Evolutionary conservation across 2,888 invertebrate species (phyloP).

Genomic region (Matsumyia berberina): DNA sequence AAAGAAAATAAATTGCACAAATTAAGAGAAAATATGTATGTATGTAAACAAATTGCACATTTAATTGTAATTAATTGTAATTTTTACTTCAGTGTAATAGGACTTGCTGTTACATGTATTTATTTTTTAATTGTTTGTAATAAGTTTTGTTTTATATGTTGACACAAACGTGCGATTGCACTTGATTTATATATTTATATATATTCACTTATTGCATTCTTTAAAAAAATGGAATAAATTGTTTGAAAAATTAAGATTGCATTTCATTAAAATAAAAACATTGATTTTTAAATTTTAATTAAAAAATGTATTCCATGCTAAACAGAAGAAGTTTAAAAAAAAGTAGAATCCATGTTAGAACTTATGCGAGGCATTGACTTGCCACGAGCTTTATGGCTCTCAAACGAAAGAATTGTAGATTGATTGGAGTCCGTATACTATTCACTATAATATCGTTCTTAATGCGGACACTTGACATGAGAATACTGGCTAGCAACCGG

Average conservation of each 20-base stretch:
- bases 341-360: too few relatives aligned
- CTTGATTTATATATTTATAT: constrained; percentile 1
- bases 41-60: constrained; percentile 51
- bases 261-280: background rate
- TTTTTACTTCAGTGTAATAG: constrained; percentile 14
- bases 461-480: too few relatives aligned
- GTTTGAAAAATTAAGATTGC: background rate
- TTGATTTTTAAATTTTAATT: background rate
- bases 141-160: constrained; percentile 2
- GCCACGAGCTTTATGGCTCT: too few relatives aligned
- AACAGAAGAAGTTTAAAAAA: background rate
- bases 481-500: too few relatives aligned
- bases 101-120: constrained; percentile 1
- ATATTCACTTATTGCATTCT: constrained; percentile 29
- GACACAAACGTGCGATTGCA: constrained; percentile 19
- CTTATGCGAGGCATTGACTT: too few relatives aligned
- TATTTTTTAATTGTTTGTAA: constrained; percentile 5
- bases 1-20: constrained; percentile 40
- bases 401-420: too few relatives aligned
- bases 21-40: constrained; percentile 7
- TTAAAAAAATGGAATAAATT: background rate
- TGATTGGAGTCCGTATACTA: too few relatives aligned
- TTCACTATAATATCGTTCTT: too few relatives aligned
- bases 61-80: too few relatives aligned
- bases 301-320: background rate